Conservation (phyloP, 2,113 vertebrate genomes). For the crab-eating macaque (Macaca fascicularis) region DNA sequence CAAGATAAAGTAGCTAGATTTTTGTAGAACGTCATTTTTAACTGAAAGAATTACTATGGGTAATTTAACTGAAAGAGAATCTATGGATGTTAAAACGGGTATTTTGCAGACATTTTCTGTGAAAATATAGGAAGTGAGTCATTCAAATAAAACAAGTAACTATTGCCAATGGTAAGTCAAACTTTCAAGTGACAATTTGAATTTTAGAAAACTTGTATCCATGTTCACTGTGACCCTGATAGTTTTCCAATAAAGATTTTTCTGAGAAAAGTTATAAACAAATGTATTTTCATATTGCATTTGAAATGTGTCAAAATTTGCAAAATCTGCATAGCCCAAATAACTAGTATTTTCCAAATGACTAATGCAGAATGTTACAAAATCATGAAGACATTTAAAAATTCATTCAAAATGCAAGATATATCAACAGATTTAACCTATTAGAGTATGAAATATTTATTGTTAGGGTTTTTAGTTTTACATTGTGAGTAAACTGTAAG, state of each 20-base stretch:
- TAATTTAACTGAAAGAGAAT: not conserved
- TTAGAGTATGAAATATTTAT: not conserved
- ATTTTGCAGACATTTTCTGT: not conserved
- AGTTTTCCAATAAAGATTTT: not conserved
- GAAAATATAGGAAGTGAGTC: not conserved
- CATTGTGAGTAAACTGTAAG: not conserved
- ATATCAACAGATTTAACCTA: not conserved
- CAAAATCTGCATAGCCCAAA: not conserved
- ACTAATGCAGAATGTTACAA: not conserved
- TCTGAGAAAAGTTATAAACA: not conserved
- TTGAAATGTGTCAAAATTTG: not conserved
- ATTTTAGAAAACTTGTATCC: not conserved
- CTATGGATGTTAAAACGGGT: not conserved
- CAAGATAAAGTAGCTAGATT: not conserved
- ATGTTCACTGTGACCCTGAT: not conserved
- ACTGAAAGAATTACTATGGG: not conserved
- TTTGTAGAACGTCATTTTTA: not conserved
- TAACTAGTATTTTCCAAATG: not conserved
- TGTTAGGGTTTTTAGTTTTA: not conserved
- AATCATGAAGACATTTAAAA: not conserved
- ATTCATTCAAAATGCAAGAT: not conserved
- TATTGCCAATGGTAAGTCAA: not conserved
- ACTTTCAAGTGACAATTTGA: constrained; percentile 11
- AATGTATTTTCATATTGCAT: not conserved
- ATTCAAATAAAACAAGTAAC: not conserved